Percentiles rank a stretch among this genome's conserved stretches.
Evolutionary conservation across 2,888 invertebrate species (phyloP).

Genomic region (Endomychus coccineus): DNA sequence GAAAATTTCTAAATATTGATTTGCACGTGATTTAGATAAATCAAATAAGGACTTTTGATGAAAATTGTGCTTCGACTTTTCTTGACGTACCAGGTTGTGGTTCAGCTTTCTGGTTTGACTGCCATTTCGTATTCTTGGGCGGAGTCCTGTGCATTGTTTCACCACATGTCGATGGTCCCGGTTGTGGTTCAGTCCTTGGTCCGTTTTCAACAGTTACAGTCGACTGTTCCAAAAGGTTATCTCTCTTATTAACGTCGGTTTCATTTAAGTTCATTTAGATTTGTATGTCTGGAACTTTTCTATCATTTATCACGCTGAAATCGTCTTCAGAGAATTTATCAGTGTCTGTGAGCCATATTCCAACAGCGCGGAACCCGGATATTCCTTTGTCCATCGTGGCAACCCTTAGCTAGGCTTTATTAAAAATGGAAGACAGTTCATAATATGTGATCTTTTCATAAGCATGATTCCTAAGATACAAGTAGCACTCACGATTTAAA

Average conservation of each 20-base stretch:
- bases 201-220: constrained; percentile 6
- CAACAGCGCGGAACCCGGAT: constrained; percentile 18
- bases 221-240: too few species aligned
- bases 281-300: too few species aligned
- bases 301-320: too few species aligned
- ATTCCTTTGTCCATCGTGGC: constrained; percentile 18
- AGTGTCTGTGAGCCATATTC: constrained; percentile 15
- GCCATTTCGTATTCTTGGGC: neutral
- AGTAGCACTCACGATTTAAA: constrained; percentile 15
- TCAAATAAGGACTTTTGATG: constrained; percentile 3
- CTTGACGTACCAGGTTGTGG: neutral
- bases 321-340: constrained; percentile 16
- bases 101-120: neutral
- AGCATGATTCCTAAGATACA: constrained; percentile 14
- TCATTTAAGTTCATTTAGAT: too few species aligned
- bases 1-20: constrained; percentile 13
- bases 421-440: constrained; percentile 18
- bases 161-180: constrained; percentile 12
- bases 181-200: constrained; percentile 6
- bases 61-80: constrained; percentile 3
- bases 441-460: constrained; percentile 18
- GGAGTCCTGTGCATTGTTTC: constrained; percentile 2
- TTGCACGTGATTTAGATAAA: constrained; percentile 8
- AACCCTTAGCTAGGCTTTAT: constrained; percentile 13
- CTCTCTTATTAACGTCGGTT: too few species aligned